These are phyloP conservation scores for Pangasius larnaudii DNA, from an alignment of 2,797 vertebrate genomes.

Conservation along the genomic window DNA sequence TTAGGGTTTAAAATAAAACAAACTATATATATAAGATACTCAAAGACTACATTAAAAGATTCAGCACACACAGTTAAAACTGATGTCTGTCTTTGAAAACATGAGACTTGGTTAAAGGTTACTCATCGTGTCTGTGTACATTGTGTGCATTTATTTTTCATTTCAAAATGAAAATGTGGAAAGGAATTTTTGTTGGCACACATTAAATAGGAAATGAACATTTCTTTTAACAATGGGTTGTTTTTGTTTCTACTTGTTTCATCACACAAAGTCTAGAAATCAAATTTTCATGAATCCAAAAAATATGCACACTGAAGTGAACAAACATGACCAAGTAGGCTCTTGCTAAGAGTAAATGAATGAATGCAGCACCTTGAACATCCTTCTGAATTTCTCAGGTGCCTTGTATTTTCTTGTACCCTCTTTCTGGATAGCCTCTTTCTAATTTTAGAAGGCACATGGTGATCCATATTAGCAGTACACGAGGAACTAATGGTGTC, in stretches of 20 bases:
- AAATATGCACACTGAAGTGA: background rate
- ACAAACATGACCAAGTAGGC: background rate
- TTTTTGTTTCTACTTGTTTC: background rate
- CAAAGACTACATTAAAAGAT: background rate
- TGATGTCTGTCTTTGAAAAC: background rate
- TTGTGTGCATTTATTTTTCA: background rate
- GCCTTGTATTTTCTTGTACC: background rate
- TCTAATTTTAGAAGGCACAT: background rate
- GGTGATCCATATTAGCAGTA: background rate
- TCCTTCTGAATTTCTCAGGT: background rate
- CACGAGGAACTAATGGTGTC: background rate
- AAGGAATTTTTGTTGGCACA: background rate
- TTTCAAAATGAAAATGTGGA: background rate
- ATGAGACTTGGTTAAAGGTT: background rate
- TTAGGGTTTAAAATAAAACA: background rate
- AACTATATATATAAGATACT: background rate
- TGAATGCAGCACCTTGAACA: background rate
- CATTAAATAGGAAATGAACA: background rate
- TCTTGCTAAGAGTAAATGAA: background rate
- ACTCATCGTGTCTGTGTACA: background rate
- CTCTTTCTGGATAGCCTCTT: background rate
- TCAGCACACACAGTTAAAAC: background rate
- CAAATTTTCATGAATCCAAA: background rate
- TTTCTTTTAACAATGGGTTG: background rate
- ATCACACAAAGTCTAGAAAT: background rate